A percentile compares a stretch with the other conserved stretches of the same genome.
Evolutionary conservation across 2,113 vertebrate genomes (phyloP).

Genomic region (Sebastes fasciatus): DNA sequence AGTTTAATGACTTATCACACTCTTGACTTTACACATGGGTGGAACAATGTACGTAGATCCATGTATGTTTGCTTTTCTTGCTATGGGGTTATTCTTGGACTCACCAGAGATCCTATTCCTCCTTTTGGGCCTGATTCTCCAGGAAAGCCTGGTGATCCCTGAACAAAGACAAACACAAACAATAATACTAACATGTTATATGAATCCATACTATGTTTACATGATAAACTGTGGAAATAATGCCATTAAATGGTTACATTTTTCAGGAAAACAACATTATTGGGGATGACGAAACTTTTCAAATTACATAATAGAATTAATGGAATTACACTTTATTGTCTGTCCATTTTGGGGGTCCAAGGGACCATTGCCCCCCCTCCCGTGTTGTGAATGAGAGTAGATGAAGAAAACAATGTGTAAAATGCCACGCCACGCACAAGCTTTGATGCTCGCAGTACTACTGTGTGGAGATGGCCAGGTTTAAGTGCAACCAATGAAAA

Average conservation of each 20-base stretch:
- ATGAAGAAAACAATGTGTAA: too few relatives aligned
- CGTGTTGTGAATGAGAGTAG: too few relatives aligned
- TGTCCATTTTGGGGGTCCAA: background rate
- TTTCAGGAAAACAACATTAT: background rate
- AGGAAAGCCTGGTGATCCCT: conserved; percentile 90
- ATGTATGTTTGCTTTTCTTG: background rate
- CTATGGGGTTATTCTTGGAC: conserved; percentile 43
- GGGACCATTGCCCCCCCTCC: too few relatives aligned
- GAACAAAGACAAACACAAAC: conserved; percentile 35
- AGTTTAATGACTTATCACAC: background rate
- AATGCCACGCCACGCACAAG: too few relatives aligned
- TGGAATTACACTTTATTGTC: background rate
- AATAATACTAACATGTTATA: background rate
- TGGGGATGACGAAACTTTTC: background rate
- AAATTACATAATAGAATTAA: background rate
- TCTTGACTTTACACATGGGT: conserved; percentile 1
- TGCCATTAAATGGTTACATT: background rate
- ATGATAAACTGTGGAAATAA: background rate
- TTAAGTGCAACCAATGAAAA: too few relatives aligned
- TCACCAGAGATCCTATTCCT: conserved; percentile 89
- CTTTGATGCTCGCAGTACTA: too few relatives aligned
- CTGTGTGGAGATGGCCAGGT: too few relatives aligned
- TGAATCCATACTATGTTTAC: background rate
- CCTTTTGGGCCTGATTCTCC: conserved; percentile 90
- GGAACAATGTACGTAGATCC: background rate